These are phyloP conservation scores for Penaeus indicus DNA, from an alignment of 1,140 invertebrate species.

Conservation along the genomic window DNA sequence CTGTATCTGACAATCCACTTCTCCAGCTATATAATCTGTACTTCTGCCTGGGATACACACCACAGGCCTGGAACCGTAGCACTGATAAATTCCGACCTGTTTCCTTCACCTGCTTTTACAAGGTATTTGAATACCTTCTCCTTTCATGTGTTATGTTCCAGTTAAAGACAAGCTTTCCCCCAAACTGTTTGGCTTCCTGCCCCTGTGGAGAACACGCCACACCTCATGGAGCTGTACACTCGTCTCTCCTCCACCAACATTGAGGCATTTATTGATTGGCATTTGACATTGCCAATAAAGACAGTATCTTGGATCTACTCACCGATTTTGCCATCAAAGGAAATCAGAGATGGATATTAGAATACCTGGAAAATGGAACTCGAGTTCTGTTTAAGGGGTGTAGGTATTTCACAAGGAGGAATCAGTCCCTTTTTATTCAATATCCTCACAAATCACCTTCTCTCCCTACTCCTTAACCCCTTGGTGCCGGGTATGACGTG, in stretches of 20 bases:
- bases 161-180: background rate
- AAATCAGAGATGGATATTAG: background rate
- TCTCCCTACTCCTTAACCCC: constrained; percentile 23
- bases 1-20: background rate
- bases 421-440: constrained; percentile 25
- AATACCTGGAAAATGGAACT: constrained; percentile 1
- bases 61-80: background rate
- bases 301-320: background rate
- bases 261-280: background rate
- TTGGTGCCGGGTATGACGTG: too few species aligned
- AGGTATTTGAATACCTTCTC: background rate
- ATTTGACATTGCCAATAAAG: constrained; percentile 22
- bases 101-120: constrained; percentile 24
- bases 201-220: too few species aligned
- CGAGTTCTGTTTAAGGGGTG: constrained; percentile 43
- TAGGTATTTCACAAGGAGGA: background rate
- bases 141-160: background rate
- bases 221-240: background rate
- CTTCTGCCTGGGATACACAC: too few species aligned
- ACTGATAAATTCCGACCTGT: background rate
- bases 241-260: background rate
- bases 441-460: constrained; percentile 6
- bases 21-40: background rate
- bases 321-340: constrained; percentile 8
- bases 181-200: background rate